A percentile compares a stretch with the other conserved stretches of the same genome.
These are phyloP conservation scores for Pseudomyrmex flavicornis DNA, from an alignment of 1,140 invertebrate species.

Conservation along the genomic window DNA sequence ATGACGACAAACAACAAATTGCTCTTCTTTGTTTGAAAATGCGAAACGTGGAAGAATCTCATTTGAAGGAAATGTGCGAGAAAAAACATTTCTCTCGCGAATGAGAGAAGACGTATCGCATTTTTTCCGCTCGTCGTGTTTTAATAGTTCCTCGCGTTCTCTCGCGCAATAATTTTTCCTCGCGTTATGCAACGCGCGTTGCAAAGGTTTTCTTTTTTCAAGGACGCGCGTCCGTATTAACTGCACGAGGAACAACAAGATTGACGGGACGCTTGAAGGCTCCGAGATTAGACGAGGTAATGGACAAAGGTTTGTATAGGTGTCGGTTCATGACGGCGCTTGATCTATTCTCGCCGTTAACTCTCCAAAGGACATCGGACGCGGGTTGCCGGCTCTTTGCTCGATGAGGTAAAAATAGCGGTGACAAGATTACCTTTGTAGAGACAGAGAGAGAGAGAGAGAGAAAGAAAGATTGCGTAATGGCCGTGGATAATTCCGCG, in stretches of 20 bases:
- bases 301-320: conserved; percentile 25
- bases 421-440: conserved; percentile 50
- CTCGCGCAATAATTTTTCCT: neutral
- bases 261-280: neutral
- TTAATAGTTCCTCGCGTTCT: conserved; percentile 4
- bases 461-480: conserved; percentile 45
- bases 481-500: conserved; percentile 53
- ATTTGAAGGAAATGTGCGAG: too few species aligned
- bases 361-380: conserved; percentile 1
- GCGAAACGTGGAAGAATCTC: too few species aligned
- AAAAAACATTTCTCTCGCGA: neutral
- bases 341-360: conserved; percentile 29
- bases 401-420: conserved; percentile 48
- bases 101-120: neutral
- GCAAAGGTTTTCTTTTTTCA: conserved; percentile 3
- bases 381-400: neutral
- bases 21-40: too few species aligned
- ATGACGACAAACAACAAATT: too few species aligned
- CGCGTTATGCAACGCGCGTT: conserved; percentile 5
- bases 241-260: conserved; percentile 5
- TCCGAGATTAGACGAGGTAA: conserved; percentile 13
- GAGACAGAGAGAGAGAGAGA: too few species aligned
- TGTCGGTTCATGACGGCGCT: neutral
- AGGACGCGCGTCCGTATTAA: conserved; percentile 36
- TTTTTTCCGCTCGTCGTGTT: neutral